Percentiles rank a stretch among this genome's conserved stretches.
Conservation (phyloP, 23 tunicate species). For the Trididemnum clinides region DNA sequence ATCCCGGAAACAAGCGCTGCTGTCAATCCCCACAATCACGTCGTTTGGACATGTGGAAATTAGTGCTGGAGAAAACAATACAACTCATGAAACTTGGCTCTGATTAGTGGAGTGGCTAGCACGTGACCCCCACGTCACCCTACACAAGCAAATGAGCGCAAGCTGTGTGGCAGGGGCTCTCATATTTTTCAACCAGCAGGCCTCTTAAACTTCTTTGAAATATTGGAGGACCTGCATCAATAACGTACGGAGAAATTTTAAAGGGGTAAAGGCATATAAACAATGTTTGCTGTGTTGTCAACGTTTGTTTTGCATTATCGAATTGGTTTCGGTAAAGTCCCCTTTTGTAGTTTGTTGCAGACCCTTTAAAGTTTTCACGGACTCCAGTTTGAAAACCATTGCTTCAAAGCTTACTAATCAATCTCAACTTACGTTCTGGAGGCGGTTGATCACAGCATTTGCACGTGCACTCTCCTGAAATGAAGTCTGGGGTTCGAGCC, state of each 20-base stretch:
- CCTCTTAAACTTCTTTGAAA: no score
- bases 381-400: not conserved
- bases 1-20: slow-evolving; percentile 92
- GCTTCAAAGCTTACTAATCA: not conserved
- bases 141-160: no score
- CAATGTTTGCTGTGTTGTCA: not conserved
- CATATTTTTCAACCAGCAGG: no score
- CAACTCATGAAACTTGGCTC: no score
- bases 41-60: slow-evolving; percentile 63
- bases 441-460: slow-evolving; percentile 52
- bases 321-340: no score
- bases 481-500: slow-evolving; percentile 53
- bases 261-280: not conserved
- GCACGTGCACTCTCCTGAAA: slow-evolving; percentile 70
- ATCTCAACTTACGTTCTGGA: not conserved
- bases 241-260: no score
- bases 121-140: no score
- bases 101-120: no score
- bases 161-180: no score
- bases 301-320: not conserved
- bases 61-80: slow-evolving; percentile 31
- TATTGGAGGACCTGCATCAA: no score
- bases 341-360: no score
- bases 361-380: no score
- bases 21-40: slow-evolving; percentile 78